Evolutionary conservation across 2,888 invertebrate species (phyloP), one percentile per base, ranked within the genome.

Genomic region (Thyatira batis): DNA sequence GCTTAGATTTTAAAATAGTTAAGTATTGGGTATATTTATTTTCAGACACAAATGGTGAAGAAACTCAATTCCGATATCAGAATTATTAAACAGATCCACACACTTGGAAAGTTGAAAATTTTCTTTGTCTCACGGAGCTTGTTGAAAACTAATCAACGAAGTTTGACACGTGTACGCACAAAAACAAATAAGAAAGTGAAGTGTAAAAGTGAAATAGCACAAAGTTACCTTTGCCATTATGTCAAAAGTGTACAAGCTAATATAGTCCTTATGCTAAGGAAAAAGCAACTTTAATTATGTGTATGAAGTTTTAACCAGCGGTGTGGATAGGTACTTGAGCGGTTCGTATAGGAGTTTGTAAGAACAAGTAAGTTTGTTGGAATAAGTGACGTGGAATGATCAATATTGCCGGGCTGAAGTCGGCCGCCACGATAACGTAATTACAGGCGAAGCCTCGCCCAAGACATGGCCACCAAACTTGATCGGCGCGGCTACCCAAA

Each of bases 321-420:
- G 20, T 21, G 33, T 20, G 13, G 13, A 33, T 21, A 28, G n/a
- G 17, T 43, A 25, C 13, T 13, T 45, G n/a, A 27, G n/a, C 10
- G 20, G 63, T 61, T 63, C 58, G 60, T 60, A 56, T 48, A 59
- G 67, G 71, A 77, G 66, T 71, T 71, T 57, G 66, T 64, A 67
- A 61, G 64, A 74, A 71, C 71, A 73, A 76, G 72, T 71, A 75
- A 81, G 77, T 80, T 82, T 73, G 69, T 72, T 73, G 65, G 67
- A 78, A 74, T 78, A 80, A 82, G 78, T 83, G 83, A 84, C 80
- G 80, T 82, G 77, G 81, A 83, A 84, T 84, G 84, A 87, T 88
- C 87, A 86, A 87, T 89, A 86, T 78, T 73, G 72, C 60, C 57
- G 69, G 68, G 75, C 69, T 69, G 65, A 71, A 79, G 73, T 76